Evolutionary conservation across 2,888 invertebrate genomes (phyloP), one percentile per base, ranked within the genome.

Genomic region (Alsophila aescularia): DNA sequence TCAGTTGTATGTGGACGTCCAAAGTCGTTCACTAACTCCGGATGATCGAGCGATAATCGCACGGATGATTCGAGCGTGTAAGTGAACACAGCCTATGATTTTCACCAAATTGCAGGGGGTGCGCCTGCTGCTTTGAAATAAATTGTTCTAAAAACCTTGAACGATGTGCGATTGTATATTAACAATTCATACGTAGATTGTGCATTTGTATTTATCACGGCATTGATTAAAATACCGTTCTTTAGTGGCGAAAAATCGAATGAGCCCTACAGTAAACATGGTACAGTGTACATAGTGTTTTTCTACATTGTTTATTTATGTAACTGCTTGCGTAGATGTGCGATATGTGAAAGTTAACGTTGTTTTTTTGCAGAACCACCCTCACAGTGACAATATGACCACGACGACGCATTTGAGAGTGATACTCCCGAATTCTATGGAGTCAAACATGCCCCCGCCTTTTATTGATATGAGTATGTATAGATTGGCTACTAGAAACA

Each of bases 391-490:
- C 57, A 83, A 73, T 68, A 72, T 84, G 55, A 78, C 78, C 48
- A 79, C 83, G 32, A 68, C 87, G 64, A 75, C 83, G 47, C 90
- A 89, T 57, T 75, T 91, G 32, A 76, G 88, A 67, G 90, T 90
- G 49, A 85, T 91, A 60, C 70, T 91, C 62, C 89, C 90, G 24
- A 66, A 81, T 10, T 63, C 82, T 8, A 72, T 83, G 60, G 87
- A 85, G 9, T 64, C 70, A 41, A 82, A 68, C 68, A 70, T 85
- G 74, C 84, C 88, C 57, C 85, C 88, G 37, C 80, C 85, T 21
- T 87, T 84, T 70, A 75, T 86, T 57, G 87, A 87, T 58, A 75
- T 87, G 63, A 84, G 89, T 90, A 69, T 77, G 88, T 79, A 63
- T 50, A 43, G 3, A 27, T 42, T 53, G 36, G 49, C 32, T 52